A percentile compares a stretch with the other conserved stretches of the same genome.
Conservation (phyloP, 2,888 invertebrate species). For the Endomychus coccineus region DNA sequence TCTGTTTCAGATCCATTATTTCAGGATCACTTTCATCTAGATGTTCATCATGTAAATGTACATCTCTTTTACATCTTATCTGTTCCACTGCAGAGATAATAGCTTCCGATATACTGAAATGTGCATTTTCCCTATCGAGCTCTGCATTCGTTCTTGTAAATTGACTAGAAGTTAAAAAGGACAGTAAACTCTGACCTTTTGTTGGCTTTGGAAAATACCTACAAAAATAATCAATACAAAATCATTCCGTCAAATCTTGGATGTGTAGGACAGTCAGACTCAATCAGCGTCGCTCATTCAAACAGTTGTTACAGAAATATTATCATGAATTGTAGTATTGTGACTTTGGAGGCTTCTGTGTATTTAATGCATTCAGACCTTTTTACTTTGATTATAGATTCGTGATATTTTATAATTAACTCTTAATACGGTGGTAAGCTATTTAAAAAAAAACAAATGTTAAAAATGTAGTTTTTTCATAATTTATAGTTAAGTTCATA, state of each 20-base stretch:
- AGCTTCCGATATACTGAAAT: conserved; percentile 77
- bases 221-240: conserved; percentile 8
- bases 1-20: conserved; percentile 55
- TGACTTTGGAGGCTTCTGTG: no score
- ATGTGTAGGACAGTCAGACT: neutral
- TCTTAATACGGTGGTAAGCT: no score
- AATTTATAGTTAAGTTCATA: no score
- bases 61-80: conserved; percentile 54
- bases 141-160: conserved; percentile 66
- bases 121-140: conserved; percentile 77
- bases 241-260: neutral
- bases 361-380: no score
- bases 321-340: no score
- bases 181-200: conserved; percentile 64
- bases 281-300: neutral
- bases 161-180: conserved; percentile 65
- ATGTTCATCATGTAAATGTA: conserved; percentile 45
- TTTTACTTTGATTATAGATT: no score
- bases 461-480: no score
- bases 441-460: no score
- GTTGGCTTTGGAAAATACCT: conserved; percentile 52
- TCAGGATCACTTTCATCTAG: conserved; percentile 59
- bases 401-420: no score
- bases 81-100: conserved; percentile 76
- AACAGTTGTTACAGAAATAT: neutral